A percentile compares a stretch with the other conserved stretches of the same genome.
phyloP scores from a whole-genome alignment of 2,888 invertebrate species.

The Siphonodentalium dalli region DNA sequence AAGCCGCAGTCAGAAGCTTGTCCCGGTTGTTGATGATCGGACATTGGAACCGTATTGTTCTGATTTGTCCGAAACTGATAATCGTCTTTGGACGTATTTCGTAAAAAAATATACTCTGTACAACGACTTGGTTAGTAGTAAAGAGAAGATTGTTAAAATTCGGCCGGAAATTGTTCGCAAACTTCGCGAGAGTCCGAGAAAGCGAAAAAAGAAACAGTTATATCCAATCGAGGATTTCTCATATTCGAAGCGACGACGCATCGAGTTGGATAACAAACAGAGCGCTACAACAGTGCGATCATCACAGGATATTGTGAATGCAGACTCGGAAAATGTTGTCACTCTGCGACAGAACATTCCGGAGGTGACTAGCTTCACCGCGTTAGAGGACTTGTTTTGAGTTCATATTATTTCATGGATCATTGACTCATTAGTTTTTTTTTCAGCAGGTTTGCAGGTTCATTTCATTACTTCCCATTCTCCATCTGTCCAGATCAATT shows the following conservation, averaged over 20 bases:
- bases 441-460: too few relatives aligned
- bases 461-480: too few relatives aligned
- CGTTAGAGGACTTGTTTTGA: conserved; percentile 31
- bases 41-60: conserved; percentile 42
- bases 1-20: conserved; percentile 41
- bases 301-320: neutral
- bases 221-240: conserved; percentile 60
- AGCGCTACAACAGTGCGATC: neutral
- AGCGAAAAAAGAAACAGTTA: conserved; percentile 57
- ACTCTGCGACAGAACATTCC: conserved; percentile 32
- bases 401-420: too few relatives aligned
- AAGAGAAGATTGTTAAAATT: too few relatives aligned
- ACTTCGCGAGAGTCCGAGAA: conserved; percentile 53
- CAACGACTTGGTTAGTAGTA: too few relatives aligned
- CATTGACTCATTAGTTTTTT: too few relatives aligned
- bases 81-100: conserved; percentile 46
- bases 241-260: too few relatives aligned
- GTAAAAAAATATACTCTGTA: too few relatives aligned
- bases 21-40: conserved; percentile 40
- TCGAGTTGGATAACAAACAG: neutral
- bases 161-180: too few relatives aligned
- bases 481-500: too few relatives aligned
- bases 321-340: conserved; percentile 24
- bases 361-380: conserved; percentile 29
- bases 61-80: conserved; percentile 38